Evolutionary conservation across 2,888 invertebrate species (phyloP).

Genomic region (Drosophila acutilabella): DNA sequence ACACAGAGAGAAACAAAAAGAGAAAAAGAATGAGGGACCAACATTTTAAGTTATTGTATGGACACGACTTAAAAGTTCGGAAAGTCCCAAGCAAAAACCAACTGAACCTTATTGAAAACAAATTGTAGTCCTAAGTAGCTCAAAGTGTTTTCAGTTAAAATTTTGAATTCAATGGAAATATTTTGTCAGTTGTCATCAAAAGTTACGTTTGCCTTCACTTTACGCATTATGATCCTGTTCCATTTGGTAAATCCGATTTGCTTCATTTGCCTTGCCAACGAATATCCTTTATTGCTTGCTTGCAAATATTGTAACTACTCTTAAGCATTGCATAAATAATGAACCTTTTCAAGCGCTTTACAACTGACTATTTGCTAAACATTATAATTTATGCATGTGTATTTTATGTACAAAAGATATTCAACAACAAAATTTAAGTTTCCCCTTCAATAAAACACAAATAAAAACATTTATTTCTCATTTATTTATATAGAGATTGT

Average conservation of each 20-base stretch:
- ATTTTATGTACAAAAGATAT: neutral
- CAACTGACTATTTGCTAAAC: constrained; percentile 2
- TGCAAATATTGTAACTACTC: constrained; percentile 2
- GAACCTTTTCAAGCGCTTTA: constrained; percentile 6
- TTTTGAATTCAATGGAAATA: constrained; percentile 4
- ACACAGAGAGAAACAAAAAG: neutral
- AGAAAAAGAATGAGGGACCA: constrained; percentile 17
- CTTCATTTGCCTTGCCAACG: constrained; percentile 20
- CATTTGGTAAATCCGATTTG: constrained; percentile 7
- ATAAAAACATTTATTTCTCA: neutral
- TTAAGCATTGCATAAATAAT: constrained; percentile 16
- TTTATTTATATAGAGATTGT: neutral
- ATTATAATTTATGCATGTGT: constrained; percentile 3
- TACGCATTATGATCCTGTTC: constrained; percentile 28
- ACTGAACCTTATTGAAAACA: constrained; percentile 10
- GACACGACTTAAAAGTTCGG: constrained; percentile 8
- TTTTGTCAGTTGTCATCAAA: constrained; percentile 6
- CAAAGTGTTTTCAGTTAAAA: constrained; percentile 1
- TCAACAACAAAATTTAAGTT: neutral
- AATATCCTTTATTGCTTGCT: constrained; percentile 19
- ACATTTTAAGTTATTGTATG: constrained; percentile 30
- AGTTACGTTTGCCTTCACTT: constrained; percentile 26
- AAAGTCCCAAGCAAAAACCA: neutral
- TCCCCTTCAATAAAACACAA: neutral
- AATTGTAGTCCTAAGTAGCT: constrained; percentile 6